Evolutionary conservation across 2,113 vertebrate species (phyloP), one percentile per base, ranked within the genome.

Genomic region (Odontesthes bonariensis): DNA sequence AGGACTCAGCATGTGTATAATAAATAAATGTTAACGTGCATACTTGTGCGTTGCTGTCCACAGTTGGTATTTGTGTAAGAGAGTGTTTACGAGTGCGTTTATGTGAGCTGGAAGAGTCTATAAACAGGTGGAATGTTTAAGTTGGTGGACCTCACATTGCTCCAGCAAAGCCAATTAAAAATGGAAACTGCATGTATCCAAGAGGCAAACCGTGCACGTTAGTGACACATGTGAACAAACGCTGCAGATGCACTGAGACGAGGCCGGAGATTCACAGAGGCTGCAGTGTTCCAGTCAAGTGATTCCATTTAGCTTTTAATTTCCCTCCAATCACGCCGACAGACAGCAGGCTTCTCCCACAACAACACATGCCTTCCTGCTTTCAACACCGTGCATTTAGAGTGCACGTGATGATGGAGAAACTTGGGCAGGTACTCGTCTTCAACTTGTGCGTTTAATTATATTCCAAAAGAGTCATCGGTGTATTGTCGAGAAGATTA

Each of bases 281-380:
- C 75, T 33, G 55, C 86, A 83, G 68, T 91, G 90, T 90, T 88
- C 62, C 57, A 87, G 83, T 91, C 90, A 94, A 88, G 86, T 90
- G 91, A 94, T 76, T 91, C 75, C 70, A 83, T 86, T 92, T 84
- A 90, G 66, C 78, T 68, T 77, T 76, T 9, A 51, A 83, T 85
- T 70, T 38, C 75, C 70, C 84, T 87, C 73, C 89, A 88, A 87
- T 91, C 75, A 84, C 40, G 56, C 42, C 68, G 70, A 86, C 65
- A 74, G 23, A 17, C 70, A 79, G 75, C 32, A 60, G 47, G 40
- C 69, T 69, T 59, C 66, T 54, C 66, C 57, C 8, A 44, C 54
- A 49, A 31, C 67, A 60, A 66, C 19, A 55, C 58, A 33, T 58
- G 44, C 51, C 23, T 38, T 57, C 58, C 42, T 12, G 27, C 66